Base-by-base conservation (phyloP, 2,888 invertebrate species). In the Dryadula phaetusa region DNA sequence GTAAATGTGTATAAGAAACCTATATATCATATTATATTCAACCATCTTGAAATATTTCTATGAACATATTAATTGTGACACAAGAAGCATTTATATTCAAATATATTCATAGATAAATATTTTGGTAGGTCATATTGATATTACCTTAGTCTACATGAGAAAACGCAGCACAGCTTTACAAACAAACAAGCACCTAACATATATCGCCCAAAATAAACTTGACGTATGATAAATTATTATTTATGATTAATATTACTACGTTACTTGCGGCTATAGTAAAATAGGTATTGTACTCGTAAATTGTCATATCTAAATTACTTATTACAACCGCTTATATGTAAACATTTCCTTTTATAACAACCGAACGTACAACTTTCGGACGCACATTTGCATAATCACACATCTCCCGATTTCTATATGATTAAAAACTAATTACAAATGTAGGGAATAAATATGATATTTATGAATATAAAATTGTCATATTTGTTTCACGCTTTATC, bases 101-200 rank as follows among this genome's bases (percentile, higher is more conserved):
- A n/a, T n/a, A n/a, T n/a, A 37, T 18, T 20, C 37, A 34, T n/a
- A 22, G 10, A 10, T 40, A 56, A 56, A 40, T 40, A 40, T 56
- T 22, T 56, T 40, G n/a, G 2, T 56, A 56, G 22, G 8, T 22
- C n/a, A 22, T 56, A 54, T 37, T 14, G n/a, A 37, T 56, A 22
- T 22, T 56, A 37, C 22, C 10, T 14, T 37, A 22, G n/a, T n/a
- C 22, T 20, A 8, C 12, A 12, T 37, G 54, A 54, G 34, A 54
- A 32, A 34, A 20, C 34, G 0, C 54, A 37, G 54, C 37, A 20
- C n/a, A 37, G 18, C 22, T 32, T 32, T 53, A 14, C 18, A 18
- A 32, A 52, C n/a, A n/a, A n/a, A n/a, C 34, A 34, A 34, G 6
- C 5, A 53, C 7, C 6, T 18, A 53, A 34, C 53, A 37, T 20